Base-by-base conservation (phyloP, 1,140 invertebrate species). In the Bombus sibiricus region DNA sequence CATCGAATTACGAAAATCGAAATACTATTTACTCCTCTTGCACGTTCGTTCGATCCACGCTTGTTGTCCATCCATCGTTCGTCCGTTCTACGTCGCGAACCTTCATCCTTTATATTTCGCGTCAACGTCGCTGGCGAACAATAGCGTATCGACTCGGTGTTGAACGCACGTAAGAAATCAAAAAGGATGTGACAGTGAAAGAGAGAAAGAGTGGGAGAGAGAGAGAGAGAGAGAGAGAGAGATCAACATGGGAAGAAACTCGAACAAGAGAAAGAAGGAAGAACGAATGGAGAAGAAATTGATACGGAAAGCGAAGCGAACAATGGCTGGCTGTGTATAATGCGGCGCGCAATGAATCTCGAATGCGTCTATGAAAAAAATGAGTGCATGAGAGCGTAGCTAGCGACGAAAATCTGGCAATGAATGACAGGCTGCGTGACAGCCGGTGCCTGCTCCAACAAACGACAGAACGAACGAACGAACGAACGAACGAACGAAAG, bases 161-260 rank as follows among this genome's bases (percentile, higher is more conserved):
- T 25, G 57, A 74, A 82, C 68, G 76, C 53, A 39, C 78, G 72
- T 74, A 79, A 72, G 66, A 82, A 76, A 86, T 75, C 62, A 80
- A 88, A 86, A 76, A 25, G 34, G 62, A 25, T 71, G 66, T 80
- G 28, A 34, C 76, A 71, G 72, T 5, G 43, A 77, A 57, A 77
- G 28, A 79, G 2, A 72, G 37, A 32, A 34, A 22, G 75, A 64
- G 37, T 73, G 73, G 5, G 10, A 12, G 5, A 2, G 32, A 69
- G 28, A 39, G 28, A 39, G n/a, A 4, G 43, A 32, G 64, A 43
- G 47, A 77, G 3, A 53, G 34, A 43, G n/a, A 53, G 39, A n/a
- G 32, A 69, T 68, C 81, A 25, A 37, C 71, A 72, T 72, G 77
- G 71, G 72, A 76, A 77, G 71, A 28, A 85, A 62, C 18, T 53